Evolutionary conservation across 2,888 invertebrate species (phyloP), one percentile per base, ranked within the genome.

Genomic region (Unio pictorum): DNA sequence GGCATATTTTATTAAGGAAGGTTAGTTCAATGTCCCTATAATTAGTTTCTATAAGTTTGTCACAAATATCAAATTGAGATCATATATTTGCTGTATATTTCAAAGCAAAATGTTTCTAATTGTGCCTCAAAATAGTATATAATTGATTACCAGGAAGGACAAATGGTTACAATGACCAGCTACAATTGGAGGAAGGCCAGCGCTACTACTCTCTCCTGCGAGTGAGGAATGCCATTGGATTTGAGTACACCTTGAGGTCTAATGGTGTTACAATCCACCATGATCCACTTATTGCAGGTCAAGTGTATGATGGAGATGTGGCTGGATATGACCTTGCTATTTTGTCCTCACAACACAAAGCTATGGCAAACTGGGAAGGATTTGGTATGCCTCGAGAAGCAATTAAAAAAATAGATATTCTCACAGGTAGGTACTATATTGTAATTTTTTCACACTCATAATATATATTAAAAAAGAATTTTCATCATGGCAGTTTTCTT

Each of bases 331-430:
- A 82, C 64, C 72, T 84, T 4, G 71, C 69, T 30, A 73, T 76
- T 30, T 70, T 74, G 63, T 69, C 74, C 7, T 78, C 80, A 7
- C 69, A 55, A 23, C 76, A 67, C 8, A 75, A 72, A 57, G 74
- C 82, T 18, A 73, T 77, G 4, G 81, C 81, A 60, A 83, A 84
- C 77, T 85, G 85, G 85, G 73, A 77, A 20, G 83, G 81, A 4
- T 85, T 85, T 72, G 85, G 85, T 57, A 64, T 73, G 28, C 71
- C 73, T 30, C 67, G 72, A 34, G 66, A 64, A n/a, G 69, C 73
- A n/a, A 64, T 61, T 26, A 55, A 61, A 30, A 65, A 73, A 17
- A 55, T 69, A 23, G 67, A 72, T 69, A 66, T 74, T 17, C 55
- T 68, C 34, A 71, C 72, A 64, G 78, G 78, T 75, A 67, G 3